Conservation (phyloP, 2,113 vertebrate genomes). For the Cottus gobio region DNA sequence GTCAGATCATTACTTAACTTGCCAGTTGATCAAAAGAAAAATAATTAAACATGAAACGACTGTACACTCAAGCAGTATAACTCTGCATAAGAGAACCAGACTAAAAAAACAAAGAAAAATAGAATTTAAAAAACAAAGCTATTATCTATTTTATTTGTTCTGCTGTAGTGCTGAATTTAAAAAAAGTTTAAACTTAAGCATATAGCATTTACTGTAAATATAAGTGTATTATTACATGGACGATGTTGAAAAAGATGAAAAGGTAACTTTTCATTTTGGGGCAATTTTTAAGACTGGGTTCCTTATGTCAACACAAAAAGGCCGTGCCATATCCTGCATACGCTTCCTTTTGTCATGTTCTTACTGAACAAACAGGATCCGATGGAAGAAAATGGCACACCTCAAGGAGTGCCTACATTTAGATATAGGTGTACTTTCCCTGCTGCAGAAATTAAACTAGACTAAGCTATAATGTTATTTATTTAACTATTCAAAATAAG, state of each 20-base stretch:
- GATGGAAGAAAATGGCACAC: slow-evolving; percentile 69
- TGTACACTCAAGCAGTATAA: neutral
- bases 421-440: neutral
- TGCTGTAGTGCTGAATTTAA: neutral
- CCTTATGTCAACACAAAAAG: slow-evolving; percentile 17
- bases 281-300: slow-evolving; percentile 3
- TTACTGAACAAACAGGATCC: slow-evolving; percentile 73
- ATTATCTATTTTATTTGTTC: neutral
- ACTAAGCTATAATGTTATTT: neutral
- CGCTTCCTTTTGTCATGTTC: slow-evolving; percentile 53
- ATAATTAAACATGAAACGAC: neutral
- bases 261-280: neutral
- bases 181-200: neutral
- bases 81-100: neutral
- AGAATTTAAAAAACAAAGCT: neutral
- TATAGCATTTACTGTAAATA: neutral
- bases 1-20: slow-evolving; percentile 5
- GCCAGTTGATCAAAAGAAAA: neutral
- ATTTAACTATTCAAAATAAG: slow-evolving; percentile 2
- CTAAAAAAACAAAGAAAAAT: neutral
- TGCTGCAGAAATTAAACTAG: neutral
- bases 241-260: neutral
- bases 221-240: neutral
- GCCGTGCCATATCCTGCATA: slow-evolving; percentile 53
- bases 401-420: slow-evolving; percentile 67